These are phyloP conservation scores for Kryptopterus vitreolus DNA, from an alignment of 2,797 vertebrate species.

Conservation along the genomic window DNA sequence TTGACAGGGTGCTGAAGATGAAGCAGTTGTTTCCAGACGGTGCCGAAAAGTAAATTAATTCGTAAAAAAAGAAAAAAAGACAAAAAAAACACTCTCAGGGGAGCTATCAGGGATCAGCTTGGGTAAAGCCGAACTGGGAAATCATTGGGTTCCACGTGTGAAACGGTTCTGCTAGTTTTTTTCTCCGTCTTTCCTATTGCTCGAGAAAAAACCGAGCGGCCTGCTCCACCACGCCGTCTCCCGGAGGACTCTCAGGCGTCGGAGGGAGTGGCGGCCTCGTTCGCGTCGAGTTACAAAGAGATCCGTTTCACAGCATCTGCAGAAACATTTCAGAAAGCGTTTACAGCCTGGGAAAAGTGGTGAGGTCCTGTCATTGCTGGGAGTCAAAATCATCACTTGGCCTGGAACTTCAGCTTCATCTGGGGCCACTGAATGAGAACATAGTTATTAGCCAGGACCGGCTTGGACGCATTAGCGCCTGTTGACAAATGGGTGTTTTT, in stretches of 20 bases:
- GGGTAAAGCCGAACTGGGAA: constrained; percentile 23
- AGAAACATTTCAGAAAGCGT: constrained; percentile 45
- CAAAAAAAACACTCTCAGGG: constrained; percentile 77
- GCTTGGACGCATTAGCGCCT: not conserved
- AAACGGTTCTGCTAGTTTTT: constrained; percentile 22
- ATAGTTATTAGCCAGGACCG: constrained; percentile 2
- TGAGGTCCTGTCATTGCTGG: constrained; percentile 26
- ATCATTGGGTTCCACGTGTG: constrained; percentile 3
- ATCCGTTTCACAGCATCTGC: constrained; percentile 64
- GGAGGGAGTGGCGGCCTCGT: constrained; percentile 80
- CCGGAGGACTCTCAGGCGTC: constrained; percentile 86
- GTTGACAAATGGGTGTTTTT: constrained; percentile 15
- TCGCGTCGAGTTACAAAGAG: constrained; percentile 74
- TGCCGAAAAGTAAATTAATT: constrained; percentile 83
- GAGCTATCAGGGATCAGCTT: constrained; percentile 50
- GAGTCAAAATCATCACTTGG: constrained; percentile 20
- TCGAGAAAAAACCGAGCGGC: constrained; percentile 78
- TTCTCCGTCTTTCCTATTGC: constrained; percentile 22
- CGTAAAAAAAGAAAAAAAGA: too few relatives aligned
- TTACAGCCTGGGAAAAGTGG: constrained; percentile 44
- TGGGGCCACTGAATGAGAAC: constrained; percentile 18
- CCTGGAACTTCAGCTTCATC: constrained; percentile 13
- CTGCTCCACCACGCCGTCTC: constrained; percentile 77
- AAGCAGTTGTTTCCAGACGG: constrained; percentile 51
- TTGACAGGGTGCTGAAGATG: constrained; percentile 34